A percentile compares a stretch with the other conserved stretches of the same genome.
Conservation (phyloP, 1,140 invertebrate species). For the Daktulosphaira vitifoliae region DNA sequence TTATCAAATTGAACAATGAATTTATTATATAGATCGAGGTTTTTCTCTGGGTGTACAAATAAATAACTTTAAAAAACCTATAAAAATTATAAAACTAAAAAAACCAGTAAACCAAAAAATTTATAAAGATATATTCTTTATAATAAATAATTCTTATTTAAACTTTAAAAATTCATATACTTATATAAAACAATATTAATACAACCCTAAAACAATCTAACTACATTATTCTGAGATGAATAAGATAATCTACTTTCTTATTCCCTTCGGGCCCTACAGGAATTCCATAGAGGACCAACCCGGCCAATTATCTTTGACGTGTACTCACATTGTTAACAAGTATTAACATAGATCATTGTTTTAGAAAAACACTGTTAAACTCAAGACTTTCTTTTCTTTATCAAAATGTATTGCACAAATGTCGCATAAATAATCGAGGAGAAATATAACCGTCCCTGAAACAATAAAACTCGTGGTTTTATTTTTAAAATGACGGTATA, state of each 20-base stretch:
- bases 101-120: too few species aligned
- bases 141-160: neutral
- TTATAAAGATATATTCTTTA: too few species aligned
- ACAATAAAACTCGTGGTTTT: slow-evolving; percentile 14
- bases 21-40: too few species aligned
- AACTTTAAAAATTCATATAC: neutral
- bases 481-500: neutral
- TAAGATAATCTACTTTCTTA: slow-evolving; percentile 32
- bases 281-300: slow-evolving; percentile 23
- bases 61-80: too few species aligned
- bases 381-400: slow-evolving; percentile 5
- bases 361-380: neutral
- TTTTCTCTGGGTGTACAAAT: too few species aligned
- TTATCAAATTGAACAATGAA: too few species aligned
- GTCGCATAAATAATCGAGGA: neutral
- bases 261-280: slow-evolving; percentile 2
- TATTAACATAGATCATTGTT: slow-evolving; percentile 30
- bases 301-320: slow-evolving; percentile 30
- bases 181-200: too few species aligned
- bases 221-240: slow-evolving; percentile 7
- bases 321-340: slow-evolving; percentile 18
- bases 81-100: too few species aligned
- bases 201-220: too few species aligned
- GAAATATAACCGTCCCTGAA: neutral
- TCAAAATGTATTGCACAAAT: slow-evolving; percentile 16